These are phyloP conservation scores for Petrocephalus zakoni DNA, from an alignment of 2,113 vertebrate species.

Conservation along the genomic window DNA sequence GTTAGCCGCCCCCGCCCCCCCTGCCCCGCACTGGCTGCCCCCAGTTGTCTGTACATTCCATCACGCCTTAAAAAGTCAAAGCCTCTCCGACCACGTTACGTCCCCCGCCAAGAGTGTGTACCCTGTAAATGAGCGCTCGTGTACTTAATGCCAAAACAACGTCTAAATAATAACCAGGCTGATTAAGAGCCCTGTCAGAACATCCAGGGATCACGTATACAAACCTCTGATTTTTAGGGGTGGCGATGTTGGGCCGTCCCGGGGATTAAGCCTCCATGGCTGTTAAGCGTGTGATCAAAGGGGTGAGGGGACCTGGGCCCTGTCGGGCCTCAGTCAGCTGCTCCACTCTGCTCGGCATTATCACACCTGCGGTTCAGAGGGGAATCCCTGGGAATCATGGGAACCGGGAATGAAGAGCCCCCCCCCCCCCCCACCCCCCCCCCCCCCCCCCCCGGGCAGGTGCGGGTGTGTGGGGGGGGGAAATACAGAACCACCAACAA, in stretches of 20 bases:
- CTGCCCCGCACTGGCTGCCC: background rate
- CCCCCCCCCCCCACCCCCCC: background rate
- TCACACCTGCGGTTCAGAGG: constrained; percentile 64
- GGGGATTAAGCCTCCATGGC: constrained; percentile 28
- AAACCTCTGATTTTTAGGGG: background rate
- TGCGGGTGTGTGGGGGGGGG: background rate
- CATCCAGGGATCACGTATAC: background rate
- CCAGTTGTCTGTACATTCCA: background rate
- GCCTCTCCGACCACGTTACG: background rate
- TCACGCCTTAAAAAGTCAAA: too few species aligned
- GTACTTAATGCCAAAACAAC: background rate
- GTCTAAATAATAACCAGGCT: background rate
- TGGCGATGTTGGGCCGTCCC: background rate
- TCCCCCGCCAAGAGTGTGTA: background rate
- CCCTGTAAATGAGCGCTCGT: background rate
- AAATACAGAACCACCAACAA: too few species aligned
- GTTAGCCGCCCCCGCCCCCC: too few species aligned
- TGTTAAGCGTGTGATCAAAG: constrained; percentile 53
- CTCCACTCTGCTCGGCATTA: constrained; percentile 56
- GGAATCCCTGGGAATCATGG: constrained; percentile 57
- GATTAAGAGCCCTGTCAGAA: background rate
- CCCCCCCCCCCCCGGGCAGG: background rate
- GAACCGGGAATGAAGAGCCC: constrained; percentile 36
- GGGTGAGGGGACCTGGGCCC: constrained; percentile 28
- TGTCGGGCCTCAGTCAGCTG: constrained; percentile 42